A percentile compares a stretch with the other conserved stretches of the same genome.
Conservation (phyloP, 2,797 vertebrate genomes). For the Acridotheres tristis region DNA sequence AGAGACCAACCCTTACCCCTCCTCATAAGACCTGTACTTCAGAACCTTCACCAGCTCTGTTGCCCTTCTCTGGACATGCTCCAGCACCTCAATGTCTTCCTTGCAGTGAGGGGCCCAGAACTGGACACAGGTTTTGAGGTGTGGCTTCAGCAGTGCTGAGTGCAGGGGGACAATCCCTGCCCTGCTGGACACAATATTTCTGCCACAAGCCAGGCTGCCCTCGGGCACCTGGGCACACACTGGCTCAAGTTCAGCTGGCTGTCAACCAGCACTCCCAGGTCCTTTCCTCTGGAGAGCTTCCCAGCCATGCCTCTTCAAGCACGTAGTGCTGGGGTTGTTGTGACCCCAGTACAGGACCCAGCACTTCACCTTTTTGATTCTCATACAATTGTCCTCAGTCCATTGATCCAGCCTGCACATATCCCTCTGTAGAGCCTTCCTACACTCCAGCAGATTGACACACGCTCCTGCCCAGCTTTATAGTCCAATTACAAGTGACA, state of each 20-base stretch:
- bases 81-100: background rate
- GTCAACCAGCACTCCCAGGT: background rate
- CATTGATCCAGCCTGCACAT: background rate
- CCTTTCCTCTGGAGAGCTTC: background rate
- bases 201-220: background rate
- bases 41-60: background rate
- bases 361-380: background rate
- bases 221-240: no score
- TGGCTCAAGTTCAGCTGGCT: background rate
- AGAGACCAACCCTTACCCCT: accelerated
- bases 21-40: background rate
- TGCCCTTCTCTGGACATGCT: background rate
- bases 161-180: no score
- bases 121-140: background rate
- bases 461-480: background rate
- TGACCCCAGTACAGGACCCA: background rate
- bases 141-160: background rate
- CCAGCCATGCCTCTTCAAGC: background rate
- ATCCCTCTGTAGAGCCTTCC: background rate
- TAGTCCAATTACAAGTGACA: background rate
- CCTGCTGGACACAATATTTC: background rate
- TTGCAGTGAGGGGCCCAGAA: background rate
- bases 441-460: background rate
- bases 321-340: background rate
- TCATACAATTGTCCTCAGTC: background rate